A percentile compares a stretch with the other conserved stretches of the same genome.
phyloP scores from a whole-genome alignment of 2,888 invertebrate species.

The Bibio marci region DNA sequence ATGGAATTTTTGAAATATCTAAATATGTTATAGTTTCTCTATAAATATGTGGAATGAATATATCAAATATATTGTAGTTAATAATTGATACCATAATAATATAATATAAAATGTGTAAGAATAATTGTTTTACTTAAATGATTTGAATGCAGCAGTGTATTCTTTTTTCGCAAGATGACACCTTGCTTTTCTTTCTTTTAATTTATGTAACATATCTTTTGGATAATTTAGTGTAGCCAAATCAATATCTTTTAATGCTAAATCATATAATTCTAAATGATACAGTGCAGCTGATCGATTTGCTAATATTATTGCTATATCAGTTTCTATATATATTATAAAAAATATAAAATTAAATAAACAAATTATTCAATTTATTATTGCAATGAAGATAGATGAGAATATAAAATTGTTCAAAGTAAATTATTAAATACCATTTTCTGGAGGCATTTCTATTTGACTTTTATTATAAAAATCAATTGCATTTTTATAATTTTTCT shows the following conservation, averaged over 20 bases:
- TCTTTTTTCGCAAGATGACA: conserved; percentile 51
- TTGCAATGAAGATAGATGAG: not conserved
- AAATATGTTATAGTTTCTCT: conserved; percentile 47
- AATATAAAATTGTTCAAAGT: no score
- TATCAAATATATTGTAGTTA: no score
- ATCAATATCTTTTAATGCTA: conserved; percentile 52
- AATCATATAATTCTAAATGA: conserved; percentile 48
- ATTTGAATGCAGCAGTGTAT: conserved; percentile 41
- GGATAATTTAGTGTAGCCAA: conserved; percentile 54
- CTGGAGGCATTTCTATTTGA: conserved; percentile 46
- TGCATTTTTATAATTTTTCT: conserved; percentile 49
- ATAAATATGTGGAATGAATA: not conserved
- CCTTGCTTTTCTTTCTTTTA: conserved; percentile 55
- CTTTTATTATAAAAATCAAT: conserved; percentile 51
- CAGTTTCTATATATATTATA: conserved; percentile 32
- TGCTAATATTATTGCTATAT: conserved; percentile 51
- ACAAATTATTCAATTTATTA: not conserved
- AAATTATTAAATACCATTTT: conserved; percentile 38
- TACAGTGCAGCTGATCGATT: conserved; percentile 69
- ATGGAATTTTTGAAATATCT: conserved; percentile 44
- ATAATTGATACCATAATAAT: no score
- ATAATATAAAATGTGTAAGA: no score
- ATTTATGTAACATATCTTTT: conserved; percentile 51
- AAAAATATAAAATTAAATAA: conserved; percentile 2
- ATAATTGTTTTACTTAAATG: conserved; percentile 33